phyloP scores from a whole-genome alignment of 2,797 vertebrate species.

The Microctenopoma steveboyesi region DNA sequence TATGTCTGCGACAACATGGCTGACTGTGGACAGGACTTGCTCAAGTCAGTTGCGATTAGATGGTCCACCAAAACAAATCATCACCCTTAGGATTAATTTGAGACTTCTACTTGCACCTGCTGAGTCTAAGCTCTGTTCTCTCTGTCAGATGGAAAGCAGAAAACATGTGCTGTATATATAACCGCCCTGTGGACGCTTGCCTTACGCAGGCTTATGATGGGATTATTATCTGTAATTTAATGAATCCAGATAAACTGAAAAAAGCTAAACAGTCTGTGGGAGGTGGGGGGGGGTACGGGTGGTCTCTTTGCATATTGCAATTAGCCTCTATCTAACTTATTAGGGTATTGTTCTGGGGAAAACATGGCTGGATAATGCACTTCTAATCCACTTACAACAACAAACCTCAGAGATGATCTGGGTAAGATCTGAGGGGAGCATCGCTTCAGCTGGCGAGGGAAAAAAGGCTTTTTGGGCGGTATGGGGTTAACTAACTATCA shows the following conservation, averaged over 20 bases:
- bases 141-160: constrained; percentile 50
- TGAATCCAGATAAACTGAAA: constrained; percentile 62
- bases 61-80: constrained; percentile 78
- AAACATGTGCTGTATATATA: constrained; percentile 57
- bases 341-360: constrained; percentile 76
- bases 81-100: constrained; percentile 72
- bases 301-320: constrained; percentile 80
- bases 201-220: constrained; percentile 72
- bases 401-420: constrained; percentile 79
- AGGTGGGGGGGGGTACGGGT: constrained; percentile 8
- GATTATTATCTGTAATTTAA: constrained; percentile 79
- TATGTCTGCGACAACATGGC: constrained; percentile 30
- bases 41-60: constrained; percentile 63
- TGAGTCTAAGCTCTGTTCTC: constrained; percentile 68
- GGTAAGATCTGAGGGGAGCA: constrained; percentile 70
- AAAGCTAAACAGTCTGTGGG: constrained; percentile 57
- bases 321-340: constrained; percentile 79
- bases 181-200: constrained; percentile 66
- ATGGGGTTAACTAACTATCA: constrained; percentile 82
- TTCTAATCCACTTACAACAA: constrained; percentile 81
- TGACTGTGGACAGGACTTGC: constrained; percentile 36
- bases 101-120: constrained; percentile 81
- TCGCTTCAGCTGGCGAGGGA: constrained; percentile 70
- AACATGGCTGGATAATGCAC: constrained; percentile 76
- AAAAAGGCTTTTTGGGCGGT: constrained; percentile 71